A percentile compares a stretch with the other conserved stretches of the same genome.
Conservation (phyloP, 2,113 vertebrate genomes). For the Phylloscopus trochilus region DNA sequence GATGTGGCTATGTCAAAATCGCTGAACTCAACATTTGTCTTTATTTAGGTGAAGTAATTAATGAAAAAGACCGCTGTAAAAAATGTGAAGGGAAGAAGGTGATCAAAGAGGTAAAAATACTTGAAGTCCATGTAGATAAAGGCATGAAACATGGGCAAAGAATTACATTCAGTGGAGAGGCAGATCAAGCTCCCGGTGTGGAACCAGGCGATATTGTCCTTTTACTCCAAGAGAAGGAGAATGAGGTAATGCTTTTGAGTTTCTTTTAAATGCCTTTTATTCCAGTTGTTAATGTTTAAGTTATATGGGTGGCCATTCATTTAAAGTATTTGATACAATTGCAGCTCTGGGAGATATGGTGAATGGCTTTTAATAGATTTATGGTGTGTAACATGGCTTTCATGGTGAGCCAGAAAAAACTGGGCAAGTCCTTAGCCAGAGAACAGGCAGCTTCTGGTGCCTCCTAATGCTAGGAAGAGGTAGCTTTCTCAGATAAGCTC, state of each 20-base stretch:
- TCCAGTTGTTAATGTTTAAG: not conserved
- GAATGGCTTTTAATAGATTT: slow-evolving; percentile 17
- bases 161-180: slow-evolving; percentile 96
- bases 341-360: not conserved
- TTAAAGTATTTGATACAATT: not conserved
- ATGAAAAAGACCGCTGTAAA: slow-evolving; percentile 98
- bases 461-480: not conserved
- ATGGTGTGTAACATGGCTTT: not conserved
- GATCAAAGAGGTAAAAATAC: slow-evolving; percentile 96
- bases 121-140: slow-evolving; percentile 99
- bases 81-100: slow-evolving; percentile 99
- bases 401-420: not conserved
- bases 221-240: slow-evolving; percentile 94
- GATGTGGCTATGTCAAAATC: not conserved
- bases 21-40: not conserved
- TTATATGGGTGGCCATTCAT: not conserved
- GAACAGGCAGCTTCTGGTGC: not conserved
- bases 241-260: slow-evolving; percentile 82
- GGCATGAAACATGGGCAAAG: slow-evolving; percentile 98
- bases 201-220: slow-evolving; percentile 97
- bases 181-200: slow-evolving; percentile 94
- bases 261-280: slow-evolving; percentile 8
- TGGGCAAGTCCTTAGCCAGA: not conserved
- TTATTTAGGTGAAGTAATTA: slow-evolving; percentile 92
- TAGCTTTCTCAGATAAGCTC: not conserved